Evolutionary conservation across 2,797 vertebrate genomes (phyloP), one percentile per base, ranked within the genome.

Genomic region (Centropyge bicolor): DNA sequence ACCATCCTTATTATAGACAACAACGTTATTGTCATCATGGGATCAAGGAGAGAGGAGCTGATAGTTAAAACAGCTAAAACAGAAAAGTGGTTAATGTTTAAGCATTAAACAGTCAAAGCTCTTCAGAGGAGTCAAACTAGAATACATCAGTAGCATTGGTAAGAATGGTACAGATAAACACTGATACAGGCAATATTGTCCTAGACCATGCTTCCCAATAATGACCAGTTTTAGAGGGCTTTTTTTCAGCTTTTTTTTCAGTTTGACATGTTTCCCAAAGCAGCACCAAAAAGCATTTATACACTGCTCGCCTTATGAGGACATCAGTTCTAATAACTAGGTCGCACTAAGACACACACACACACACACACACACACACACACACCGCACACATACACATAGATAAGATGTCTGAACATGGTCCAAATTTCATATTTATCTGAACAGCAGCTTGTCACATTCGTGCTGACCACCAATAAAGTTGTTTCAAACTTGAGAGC

Each of bases 61-160:
- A 65, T 64, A 27, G 48, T 40, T 35, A 56, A 54, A 77, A 82
- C 45, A 40, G 55, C 31, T 51, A 80, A 83, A 17, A 65, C n/a
- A 16, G 24, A 56, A 49, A 76, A 46, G 20, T 0, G 9, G 6
- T 41, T 56, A 64, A 13, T 9, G 19, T 65, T 59, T 27, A 2
- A 31, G 14, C 20, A 27, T 9, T n/a, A n/a, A 46, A 19, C 3
- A 27, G 35, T 9, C 48, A 35, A 70, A 46, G 20, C 45, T 49
- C 13, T 9, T 54, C 5, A 49, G 8, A 71, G 11, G 4, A 4
- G 27, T 31, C 27, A 31, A 31, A 31, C 17, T 61, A 38, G 27
- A 69, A 31, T 3, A 6, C 46, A 36, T 16, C 74, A 45, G 38
- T 7, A 35, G 8, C 14, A 11, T 57, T 57, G 54, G 8, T 55